Conservation (phyloP, 2,113 vertebrate genomes). For the Chaetops frenatus region DNA sequence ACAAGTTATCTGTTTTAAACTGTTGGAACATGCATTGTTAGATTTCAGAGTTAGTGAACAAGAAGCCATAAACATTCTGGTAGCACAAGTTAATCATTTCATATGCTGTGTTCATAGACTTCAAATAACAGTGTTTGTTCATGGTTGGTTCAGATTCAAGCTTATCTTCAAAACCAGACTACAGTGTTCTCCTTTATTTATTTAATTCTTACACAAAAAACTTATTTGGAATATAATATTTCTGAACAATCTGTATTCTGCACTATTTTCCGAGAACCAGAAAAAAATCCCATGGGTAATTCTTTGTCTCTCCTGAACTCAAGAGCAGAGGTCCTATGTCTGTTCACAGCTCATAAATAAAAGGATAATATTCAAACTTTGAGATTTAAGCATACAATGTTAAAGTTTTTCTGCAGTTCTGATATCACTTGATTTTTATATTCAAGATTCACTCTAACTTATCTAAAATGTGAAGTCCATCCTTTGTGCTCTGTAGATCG, state of each 20-base stretch:
- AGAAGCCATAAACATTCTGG: background rate
- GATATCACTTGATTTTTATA: background rate
- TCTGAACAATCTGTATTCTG: background rate
- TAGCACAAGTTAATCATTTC: background rate
- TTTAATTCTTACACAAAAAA: background rate
- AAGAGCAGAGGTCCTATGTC: background rate
- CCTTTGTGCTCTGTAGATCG: background rate
- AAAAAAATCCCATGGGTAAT: background rate
- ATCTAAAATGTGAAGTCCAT: background rate
- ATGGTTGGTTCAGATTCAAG: background rate
- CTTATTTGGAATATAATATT: background rate
- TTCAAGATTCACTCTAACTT: background rate
- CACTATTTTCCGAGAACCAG: background rate
- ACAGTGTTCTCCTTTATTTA: background rate
- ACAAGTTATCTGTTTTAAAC: background rate
- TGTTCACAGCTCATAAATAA: background rate
- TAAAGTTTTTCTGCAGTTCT: background rate
- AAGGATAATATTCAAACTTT: background rate
- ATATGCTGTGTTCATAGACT: background rate
- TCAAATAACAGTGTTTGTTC: background rate
- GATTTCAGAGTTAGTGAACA: background rate
- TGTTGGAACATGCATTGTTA: background rate
- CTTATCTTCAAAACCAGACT: constrained; percentile 1
- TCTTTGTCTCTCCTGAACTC: background rate
- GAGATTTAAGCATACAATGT: background rate